Percentiles rank a stretch among this genome's conserved stretches.
Conservation (phyloP, 2,888 invertebrate species). For the Drosophila aldrichi region DNA sequence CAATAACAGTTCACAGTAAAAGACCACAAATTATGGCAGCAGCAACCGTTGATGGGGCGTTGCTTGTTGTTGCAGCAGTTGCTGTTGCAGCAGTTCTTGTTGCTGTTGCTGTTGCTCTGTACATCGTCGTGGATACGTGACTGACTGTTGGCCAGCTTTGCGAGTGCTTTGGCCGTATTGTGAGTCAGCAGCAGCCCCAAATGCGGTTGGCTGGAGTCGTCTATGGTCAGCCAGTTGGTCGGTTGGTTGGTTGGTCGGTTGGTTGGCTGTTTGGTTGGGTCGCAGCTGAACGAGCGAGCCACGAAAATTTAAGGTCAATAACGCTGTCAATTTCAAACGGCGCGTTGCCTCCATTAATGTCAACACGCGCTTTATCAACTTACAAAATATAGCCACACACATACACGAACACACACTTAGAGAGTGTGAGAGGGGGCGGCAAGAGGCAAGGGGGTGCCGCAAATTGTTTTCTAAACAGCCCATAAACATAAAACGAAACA, state of each 20-base stretch:
- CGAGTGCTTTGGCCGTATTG: slow-evolving; percentile 53
- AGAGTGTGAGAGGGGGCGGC: slow-evolving; percentile 37
- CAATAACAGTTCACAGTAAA: slow-evolving; percentile 27
- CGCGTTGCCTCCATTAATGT: slow-evolving; percentile 76
- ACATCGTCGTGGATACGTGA: slow-evolving; percentile 57
- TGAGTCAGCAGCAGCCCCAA: slow-evolving; percentile 41
- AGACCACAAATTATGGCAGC: slow-evolving; percentile 31
- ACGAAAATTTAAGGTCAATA: slow-evolving; percentile 75
- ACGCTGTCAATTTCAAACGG: slow-evolving; percentile 77
- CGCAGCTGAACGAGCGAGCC: slow-evolving; percentile 13
- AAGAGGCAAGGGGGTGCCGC: slow-evolving; percentile 36
- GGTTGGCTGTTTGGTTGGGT: neutral
- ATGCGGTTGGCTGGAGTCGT: slow-evolving; percentile 42
- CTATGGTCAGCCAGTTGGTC: slow-evolving; percentile 39
- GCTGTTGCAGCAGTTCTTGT: slow-evolving; percentile 6
- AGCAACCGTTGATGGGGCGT: slow-evolving; percentile 53
- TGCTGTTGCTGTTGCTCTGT: slow-evolving; percentile 36
- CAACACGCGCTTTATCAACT: slow-evolving; percentile 76
- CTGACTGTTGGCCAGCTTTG: slow-evolving; percentile 63
- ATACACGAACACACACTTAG: slow-evolving; percentile 16
- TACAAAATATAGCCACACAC: slow-evolving; percentile 43
- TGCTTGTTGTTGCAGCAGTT: slow-evolving; percentile 35
- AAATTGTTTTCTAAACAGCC: slow-evolving; percentile 79
- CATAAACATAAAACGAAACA: slow-evolving; percentile 77
- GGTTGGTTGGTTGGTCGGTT: neutral